A percentile compares a stretch with the other conserved stretches of the same genome.
phyloP scores from a whole-genome alignment of 2,113 vertebrate genomes.

The Prinia subflava region DNA sequence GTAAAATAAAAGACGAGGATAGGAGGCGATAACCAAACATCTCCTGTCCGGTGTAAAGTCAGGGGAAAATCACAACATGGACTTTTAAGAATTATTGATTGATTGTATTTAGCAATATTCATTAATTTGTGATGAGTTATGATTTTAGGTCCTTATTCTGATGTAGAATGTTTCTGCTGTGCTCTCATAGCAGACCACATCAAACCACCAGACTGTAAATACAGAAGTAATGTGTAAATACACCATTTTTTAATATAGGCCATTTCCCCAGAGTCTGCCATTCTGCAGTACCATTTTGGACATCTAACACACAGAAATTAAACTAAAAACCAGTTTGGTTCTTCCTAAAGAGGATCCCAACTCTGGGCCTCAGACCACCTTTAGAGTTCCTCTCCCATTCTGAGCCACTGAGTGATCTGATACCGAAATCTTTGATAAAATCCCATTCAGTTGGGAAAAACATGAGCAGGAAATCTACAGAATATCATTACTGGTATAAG shows the following conservation, averaged over 20 bases:
- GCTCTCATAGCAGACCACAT: not conserved
- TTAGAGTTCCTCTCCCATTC: not conserved
- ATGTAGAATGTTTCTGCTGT: not conserved
- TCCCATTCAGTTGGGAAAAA: not conserved
- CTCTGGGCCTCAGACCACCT: not conserved
- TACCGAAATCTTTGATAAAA: not conserved
- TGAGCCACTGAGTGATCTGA: not conserved
- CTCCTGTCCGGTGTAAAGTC: not conserved
- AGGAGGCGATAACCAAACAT: not conserved
- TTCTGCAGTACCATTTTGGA: not conserved
- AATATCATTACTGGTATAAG: not conserved
- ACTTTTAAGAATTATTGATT: not conserved
- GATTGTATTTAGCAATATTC: not conserved
- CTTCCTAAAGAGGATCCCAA: not conserved
- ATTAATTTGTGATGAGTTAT: not conserved
- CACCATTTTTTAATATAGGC: not conserved
- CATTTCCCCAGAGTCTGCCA: not conserved
- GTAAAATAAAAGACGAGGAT: slow-evolving; percentile 5
- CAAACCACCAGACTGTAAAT: not conserved
- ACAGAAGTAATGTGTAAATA: not conserved
- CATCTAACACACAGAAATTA: not conserved
- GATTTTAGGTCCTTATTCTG: not conserved
- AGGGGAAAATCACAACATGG: not conserved
- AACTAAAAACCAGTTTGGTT: not conserved
- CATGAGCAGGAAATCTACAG: not conserved